These are phyloP conservation scores for Caenorhabditis sulstoni DNA, from an alignment of 2,888 invertebrate genomes.

Conservation along the genomic window DNA sequence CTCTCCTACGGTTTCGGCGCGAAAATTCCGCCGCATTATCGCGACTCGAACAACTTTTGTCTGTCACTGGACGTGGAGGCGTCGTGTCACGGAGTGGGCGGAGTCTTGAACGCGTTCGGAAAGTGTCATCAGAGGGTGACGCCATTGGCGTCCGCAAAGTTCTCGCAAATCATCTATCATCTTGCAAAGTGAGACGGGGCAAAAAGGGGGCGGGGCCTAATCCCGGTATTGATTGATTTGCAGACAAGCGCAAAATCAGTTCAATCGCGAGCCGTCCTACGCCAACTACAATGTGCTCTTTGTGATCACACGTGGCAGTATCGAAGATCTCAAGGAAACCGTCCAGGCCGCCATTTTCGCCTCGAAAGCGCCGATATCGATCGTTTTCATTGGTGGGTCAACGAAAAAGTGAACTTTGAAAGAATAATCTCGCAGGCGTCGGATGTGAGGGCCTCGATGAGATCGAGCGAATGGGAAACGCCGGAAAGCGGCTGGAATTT, in stretches of 20 bases:
- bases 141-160: conserved; percentile 70
- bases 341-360: conserved; percentile 75
- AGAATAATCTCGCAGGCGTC: conserved; percentile 71
- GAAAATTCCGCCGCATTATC: conserved; percentile 73
- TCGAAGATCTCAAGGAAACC: conserved; percentile 75
- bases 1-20: conserved; percentile 75
- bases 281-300: conserved; percentile 68
- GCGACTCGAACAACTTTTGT: conserved; percentile 75
- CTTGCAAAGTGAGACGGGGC: conserved; percentile 66
- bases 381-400: conserved; percentile 49
- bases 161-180: conserved; percentile 76
- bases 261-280: conserved; percentile 31
- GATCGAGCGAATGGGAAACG: conserved; percentile 71
- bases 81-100: conserved; percentile 68
- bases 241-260: conserved; percentile 45
- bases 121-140: conserved; percentile 68
- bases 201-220: background rate
- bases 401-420: too few species aligned
- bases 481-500: conserved; percentile 72
- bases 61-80: conserved; percentile 73
- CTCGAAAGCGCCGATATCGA: conserved; percentile 72
- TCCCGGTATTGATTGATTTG: background rate
- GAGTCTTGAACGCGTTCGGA: conserved; percentile 66
- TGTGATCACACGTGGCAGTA: conserved; percentile 70
- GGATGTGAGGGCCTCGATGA: conserved; percentile 69